These are phyloP conservation scores for Clupea harengus DNA, from an alignment of 2,113 vertebrate species.

Conservation along the genomic window DNA sequence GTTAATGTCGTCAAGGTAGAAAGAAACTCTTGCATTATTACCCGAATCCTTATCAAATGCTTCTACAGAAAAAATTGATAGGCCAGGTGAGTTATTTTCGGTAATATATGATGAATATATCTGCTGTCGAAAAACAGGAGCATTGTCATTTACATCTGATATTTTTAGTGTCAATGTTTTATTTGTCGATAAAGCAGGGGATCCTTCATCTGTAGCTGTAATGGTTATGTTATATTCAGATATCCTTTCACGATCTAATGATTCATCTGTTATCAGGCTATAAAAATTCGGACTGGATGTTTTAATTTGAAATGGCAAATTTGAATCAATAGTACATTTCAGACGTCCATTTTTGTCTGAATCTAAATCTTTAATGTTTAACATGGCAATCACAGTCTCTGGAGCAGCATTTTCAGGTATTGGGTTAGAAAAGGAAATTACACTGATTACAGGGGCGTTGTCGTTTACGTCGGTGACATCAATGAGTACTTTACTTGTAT, in stretches of 20 bases:
- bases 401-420: slow-evolving; percentile 38
- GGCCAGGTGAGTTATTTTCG: slow-evolving; percentile 45
- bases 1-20: slow-evolving; percentile 27
- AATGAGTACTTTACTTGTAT: slow-evolving; percentile 64
- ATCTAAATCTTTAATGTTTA: slow-evolving; percentile 53
- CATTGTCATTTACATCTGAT: slow-evolving; percentile 50
- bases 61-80: slow-evolving; percentile 39
- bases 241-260: slow-evolving; percentile 48
- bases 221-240: slow-evolving; percentile 53
- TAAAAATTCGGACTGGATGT: slow-evolving; percentile 45
- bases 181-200: slow-evolving; percentile 31
- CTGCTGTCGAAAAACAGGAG: slow-evolving; percentile 33
- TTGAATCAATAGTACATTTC: slow-evolving; percentile 29
- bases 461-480: slow-evolving; percentile 68
- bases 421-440: slow-evolving; percentile 49
- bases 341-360: slow-evolving; percentile 50
- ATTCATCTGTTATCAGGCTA: slow-evolving; percentile 37
- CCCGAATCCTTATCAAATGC: slow-evolving; percentile 32
- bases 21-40: slow-evolving; percentile 39
- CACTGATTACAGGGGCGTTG: slow-evolving; percentile 58
- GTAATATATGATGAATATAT: slow-evolving; percentile 34
- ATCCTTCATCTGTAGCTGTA: slow-evolving; percentile 43
- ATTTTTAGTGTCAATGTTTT: slow-evolving; percentile 39
- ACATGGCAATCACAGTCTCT: slow-evolving; percentile 48
- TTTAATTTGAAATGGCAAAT: slow-evolving; percentile 43